Base-by-base conservation (phyloP, 2,888 invertebrate genomes). In the Celastrina argiolus region DNA sequence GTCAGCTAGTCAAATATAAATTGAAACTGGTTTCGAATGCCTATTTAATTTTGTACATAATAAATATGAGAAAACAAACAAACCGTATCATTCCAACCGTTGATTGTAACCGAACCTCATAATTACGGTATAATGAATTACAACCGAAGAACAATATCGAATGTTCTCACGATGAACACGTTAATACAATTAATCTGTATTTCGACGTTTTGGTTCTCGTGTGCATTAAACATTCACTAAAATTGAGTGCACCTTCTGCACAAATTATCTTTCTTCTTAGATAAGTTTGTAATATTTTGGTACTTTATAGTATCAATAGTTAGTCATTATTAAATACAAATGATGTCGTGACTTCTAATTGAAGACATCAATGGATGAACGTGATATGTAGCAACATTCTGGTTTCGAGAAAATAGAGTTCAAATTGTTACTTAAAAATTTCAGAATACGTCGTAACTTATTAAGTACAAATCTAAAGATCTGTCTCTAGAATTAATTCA, bases 151-250 rank as follows among this genome's bases (percentile, higher is more conserved):
- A 69, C 74, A 64, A 69, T 69, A 65, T 75, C 73, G 74, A 78
- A 78, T 76, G 77, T 83, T 87, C 82, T 79, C 81, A 82, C 79
- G 82, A 82, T 85, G 82, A 81, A 76, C 75, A 76, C 76, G 70
- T 81, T 79, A 79, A 79, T 78, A 79, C 82, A 79, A 86, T 87
- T 85, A 84, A 84, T 85, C 83, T 82, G 83, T 74, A 83, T 87
- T 83, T 74, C 81, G 85, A 85, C 82, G 78, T 67, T 45, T 45
- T 3, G 2, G 59, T 68, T 66, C 69, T 65, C 58, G 14, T 61
- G n/a, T n/a, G n/a, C n/a, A 63, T 36, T 39, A n/a, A 45, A 36
- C n/a, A 28, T 69, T 64, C 69, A 41, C 64, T 59, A 16, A 56
- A 68, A 63, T 63, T 39, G 16, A 16, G 70, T 66, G 68, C 64